Conservation (phyloP, 2,797 vertebrate species). For the Rhynchotus rufescens region DNA sequence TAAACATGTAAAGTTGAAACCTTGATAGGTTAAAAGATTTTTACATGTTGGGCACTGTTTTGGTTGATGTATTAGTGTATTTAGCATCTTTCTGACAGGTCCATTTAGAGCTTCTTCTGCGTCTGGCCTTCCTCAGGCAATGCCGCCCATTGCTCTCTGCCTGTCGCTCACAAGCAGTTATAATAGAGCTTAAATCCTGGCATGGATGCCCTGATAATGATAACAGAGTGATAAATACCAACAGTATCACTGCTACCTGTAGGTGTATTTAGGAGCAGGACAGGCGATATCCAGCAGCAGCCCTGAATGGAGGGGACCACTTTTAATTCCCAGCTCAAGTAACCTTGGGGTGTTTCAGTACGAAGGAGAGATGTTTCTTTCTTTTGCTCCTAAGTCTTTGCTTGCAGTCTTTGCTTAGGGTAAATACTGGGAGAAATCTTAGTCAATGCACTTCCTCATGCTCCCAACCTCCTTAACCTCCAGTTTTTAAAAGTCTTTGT, state of each 20-base stretch:
- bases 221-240: not conserved
- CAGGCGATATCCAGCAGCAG: not conserved
- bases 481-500: not conserved
- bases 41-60: not conserved
- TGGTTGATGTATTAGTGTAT: conserved; percentile 26
- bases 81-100: conserved; percentile 51
- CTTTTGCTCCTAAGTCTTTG: not conserved
- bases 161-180: conserved; percentile 40
- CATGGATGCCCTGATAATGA: not conserved
- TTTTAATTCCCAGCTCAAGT: not conserved
- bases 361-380: not conserved
- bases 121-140: conserved; percentile 10
- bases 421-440: not conserved
- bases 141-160: conserved; percentile 21
- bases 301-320: too few species aligned
- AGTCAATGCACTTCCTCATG: not conserved
- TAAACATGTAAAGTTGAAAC: conserved; percentile 45
- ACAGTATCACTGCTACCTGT: not conserved
- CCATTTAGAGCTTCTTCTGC: conserved; percentile 22
- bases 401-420: too few species aligned
- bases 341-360: not conserved
- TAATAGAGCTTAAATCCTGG: not conserved
- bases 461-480: not conserved
- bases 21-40: not conserved
- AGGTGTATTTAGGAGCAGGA: not conserved